phyloP scores from a whole-genome alignment of 2,113 vertebrate genomes.

The Crotophaga sulcirostris region DNA sequence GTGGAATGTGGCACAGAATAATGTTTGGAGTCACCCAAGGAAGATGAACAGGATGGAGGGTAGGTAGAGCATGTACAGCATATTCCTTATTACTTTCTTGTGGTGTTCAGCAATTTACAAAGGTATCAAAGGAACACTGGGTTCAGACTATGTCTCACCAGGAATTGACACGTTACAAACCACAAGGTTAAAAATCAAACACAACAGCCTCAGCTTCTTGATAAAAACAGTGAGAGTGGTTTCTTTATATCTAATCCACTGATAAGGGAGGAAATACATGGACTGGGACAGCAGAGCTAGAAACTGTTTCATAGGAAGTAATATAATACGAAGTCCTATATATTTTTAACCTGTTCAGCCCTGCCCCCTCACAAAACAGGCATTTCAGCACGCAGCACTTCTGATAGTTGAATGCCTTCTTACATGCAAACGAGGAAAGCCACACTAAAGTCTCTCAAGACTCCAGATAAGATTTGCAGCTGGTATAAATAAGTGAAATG shows the following conservation, averaged over 20 bases:
- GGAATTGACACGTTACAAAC: not conserved
- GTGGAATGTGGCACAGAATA: not conserved
- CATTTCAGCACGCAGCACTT: not conserved
- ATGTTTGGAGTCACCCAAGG: not conserved
- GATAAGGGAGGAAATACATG: not conserved
- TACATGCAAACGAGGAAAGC: not conserved
- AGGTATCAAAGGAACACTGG: not conserved
- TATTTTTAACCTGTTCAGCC: not conserved
- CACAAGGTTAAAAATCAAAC: conserved; percentile 10
- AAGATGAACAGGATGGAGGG: not conserved
- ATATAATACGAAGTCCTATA: not conserved
- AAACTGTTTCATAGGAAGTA: not conserved
- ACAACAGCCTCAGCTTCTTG: not conserved
- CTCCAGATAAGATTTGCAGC: conserved; percentile 1
- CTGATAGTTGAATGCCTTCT: not conserved
- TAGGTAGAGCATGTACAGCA: not conserved
- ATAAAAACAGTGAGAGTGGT: not conserved
- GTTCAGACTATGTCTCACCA: not conserved
- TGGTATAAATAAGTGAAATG: conserved; percentile 22
- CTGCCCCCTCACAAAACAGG: not conserved
- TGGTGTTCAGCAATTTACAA: not conserved
- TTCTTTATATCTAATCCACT: not conserved
- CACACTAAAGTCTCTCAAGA: not conserved
- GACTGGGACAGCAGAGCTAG: not conserved
- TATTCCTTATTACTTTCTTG: not conserved